These are phyloP conservation scores for Antigone vipio DNA, from an alignment of 2,113 vertebrate species.

Conservation along the genomic window DNA sequence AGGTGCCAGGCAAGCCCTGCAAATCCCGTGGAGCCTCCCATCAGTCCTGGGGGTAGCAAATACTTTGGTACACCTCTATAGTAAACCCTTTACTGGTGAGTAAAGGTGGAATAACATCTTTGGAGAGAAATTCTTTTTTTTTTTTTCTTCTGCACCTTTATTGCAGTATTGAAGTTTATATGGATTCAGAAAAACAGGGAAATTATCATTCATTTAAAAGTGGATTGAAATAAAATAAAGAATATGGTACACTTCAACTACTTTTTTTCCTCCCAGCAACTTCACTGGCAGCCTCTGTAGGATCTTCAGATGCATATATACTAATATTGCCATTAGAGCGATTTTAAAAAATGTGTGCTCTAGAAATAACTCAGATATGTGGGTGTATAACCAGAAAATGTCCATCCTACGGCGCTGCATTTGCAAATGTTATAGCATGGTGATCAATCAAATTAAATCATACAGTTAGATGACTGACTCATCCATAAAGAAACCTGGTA, in stretches of 20 bases:
- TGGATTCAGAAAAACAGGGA: background rate
- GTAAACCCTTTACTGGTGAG: background rate
- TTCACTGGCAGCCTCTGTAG: background rate
- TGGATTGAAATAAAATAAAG: background rate
- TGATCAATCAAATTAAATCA: conserved; percentile 6
- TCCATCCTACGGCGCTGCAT: background rate
- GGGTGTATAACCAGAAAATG: background rate
- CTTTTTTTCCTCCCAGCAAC: background rate
- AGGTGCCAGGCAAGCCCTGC: background rate
- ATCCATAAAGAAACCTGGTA: conserved; percentile 19
- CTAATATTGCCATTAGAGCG: background rate
- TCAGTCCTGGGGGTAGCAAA: background rate
- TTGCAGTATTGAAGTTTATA: background rate
- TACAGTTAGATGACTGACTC: background rate
- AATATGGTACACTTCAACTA: background rate
- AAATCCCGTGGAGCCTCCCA: background rate
- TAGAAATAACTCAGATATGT: background rate
- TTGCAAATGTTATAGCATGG: background rate
- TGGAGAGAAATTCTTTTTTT: background rate
- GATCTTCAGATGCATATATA: background rate
- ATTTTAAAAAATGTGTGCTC: background rate
- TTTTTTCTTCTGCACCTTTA: background rate
- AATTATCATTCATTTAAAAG: background rate
- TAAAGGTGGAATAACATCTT: background rate
- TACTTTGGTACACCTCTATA: accelerated